Conservation (phyloP, 2,888 invertebrate genomes). For the Thumatha senex region DNA sequence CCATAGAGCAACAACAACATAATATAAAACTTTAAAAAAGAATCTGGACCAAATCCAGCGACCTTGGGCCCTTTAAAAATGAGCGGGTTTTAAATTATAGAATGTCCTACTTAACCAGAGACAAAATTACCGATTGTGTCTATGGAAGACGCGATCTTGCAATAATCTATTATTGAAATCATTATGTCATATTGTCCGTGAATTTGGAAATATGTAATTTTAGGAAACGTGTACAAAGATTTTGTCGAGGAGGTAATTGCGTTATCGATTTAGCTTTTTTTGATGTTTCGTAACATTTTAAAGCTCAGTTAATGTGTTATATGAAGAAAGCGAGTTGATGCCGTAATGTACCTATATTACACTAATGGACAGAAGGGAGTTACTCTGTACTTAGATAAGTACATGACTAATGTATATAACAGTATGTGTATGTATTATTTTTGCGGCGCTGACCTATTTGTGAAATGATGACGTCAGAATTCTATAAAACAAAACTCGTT, state of each 20-base stretch:
- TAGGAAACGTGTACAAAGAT: slow-evolving; percentile 24
- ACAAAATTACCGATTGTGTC: slow-evolving; percentile 49
- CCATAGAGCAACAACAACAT: slow-evolving; percentile 45
- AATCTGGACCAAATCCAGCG: slow-evolving; percentile 77
- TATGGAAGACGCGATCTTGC: slow-evolving; percentile 22
- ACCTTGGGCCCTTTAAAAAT: slow-evolving; percentile 73
- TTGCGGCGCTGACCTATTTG: not conserved
- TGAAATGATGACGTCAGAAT: not conserved
- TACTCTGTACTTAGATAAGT: not conserved
- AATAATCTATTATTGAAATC: slow-evolving; percentile 25
- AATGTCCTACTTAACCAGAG: slow-evolving; percentile 66
- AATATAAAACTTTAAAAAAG: slow-evolving; percentile 51
- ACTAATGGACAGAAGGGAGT: not conserved
- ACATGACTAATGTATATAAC: too few species aligned
- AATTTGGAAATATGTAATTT: slow-evolving; percentile 25
- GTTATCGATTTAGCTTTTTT: slow-evolving; percentile 5
- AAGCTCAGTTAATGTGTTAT: not conserved
- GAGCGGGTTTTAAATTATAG: slow-evolving; percentile 65
- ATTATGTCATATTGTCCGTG: slow-evolving; percentile 33
- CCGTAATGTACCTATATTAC: not conserved
- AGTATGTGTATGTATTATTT: not conserved
- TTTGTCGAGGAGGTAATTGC: slow-evolving; percentile 5
- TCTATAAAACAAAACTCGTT: not conserved
- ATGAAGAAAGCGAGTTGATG: slow-evolving; percentile 1
- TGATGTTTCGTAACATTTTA: slow-evolving; percentile 2